Base-by-base conservation (phyloP, 2,888 invertebrate genomes). In the Bibio marci region DNA sequence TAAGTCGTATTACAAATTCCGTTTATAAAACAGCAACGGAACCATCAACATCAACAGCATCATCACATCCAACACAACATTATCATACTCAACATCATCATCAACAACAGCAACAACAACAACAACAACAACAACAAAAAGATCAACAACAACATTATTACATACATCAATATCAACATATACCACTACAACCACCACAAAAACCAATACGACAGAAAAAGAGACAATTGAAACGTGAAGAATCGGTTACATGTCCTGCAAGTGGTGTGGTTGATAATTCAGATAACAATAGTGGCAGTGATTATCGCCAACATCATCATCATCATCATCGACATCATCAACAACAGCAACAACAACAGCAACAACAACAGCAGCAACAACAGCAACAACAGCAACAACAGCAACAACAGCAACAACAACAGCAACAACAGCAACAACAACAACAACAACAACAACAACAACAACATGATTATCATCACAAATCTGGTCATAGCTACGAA, bases 1-100 rank as follows among this genome's bases (percentile, higher is more conserved):
- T 73, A 30, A 67, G 73, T 30, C 69, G 73, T 42, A 58, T 61
- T 12, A 59, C 60, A 15, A 57, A 58, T 46, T 59, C 60, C 4
- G 56, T 59, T 49, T 59, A 58, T 42, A 46, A 46, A 38, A 22
- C 43, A 36, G n/a, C n/a, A n/a, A 6, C 7, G n/a, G 41, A 39
- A 7, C 30, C 33, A 2, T n/a, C 27, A 25, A 35, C 43, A 22
- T 51, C 59, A 2, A 66, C 63, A 41, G 61, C 63, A 22, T 30
- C 42, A 2, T 15, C 41, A 27, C 62, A 67, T 26, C 70, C 70
- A 32, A 49, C 58, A 2, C 15, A 15, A n/a, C 15, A 31, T 14
- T 13, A 25, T 28, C 37, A 18, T 17, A 17, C 27, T n/a, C 17
- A 18, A 15, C 22, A 22, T 22, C 5, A 22, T 6, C 22, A 22